Conservation (phyloP, 2,797 vertebrate genomes). For the Columba guinea region DNA sequence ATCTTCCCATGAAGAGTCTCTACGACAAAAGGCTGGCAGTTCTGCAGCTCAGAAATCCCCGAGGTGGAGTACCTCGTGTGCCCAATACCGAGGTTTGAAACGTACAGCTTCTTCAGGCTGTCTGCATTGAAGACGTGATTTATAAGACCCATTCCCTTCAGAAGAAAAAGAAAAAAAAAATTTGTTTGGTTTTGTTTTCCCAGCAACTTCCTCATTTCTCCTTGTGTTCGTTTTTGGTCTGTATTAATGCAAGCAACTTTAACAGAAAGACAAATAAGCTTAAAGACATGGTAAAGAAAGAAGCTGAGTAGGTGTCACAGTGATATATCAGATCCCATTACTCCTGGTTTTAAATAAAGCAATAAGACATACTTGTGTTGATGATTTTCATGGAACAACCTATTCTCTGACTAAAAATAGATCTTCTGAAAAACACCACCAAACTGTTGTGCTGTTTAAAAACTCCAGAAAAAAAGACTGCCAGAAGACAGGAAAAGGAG, state of each 20-base stretch:
- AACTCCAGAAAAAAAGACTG: neutral
- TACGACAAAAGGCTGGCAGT: constrained; percentile 98
- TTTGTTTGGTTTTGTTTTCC: neutral
- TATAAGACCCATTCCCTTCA: constrained; percentile 96
- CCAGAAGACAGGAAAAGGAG: neutral
- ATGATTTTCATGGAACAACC: neutral
- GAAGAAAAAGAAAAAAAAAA: constrained; percentile 6
- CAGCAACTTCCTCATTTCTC: neutral
- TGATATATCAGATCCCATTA: neutral
- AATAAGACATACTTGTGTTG: neutral
- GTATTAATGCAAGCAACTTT: neutral
- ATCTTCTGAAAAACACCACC: neutral
- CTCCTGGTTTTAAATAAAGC: neutral
- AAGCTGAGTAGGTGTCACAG: neutral
- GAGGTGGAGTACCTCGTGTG: constrained; percentile 97
- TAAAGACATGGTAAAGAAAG: neutral
- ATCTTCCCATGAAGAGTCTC: constrained; percentile 97
- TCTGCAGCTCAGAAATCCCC: constrained; percentile 93
- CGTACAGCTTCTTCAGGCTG: constrained; percentile 89
- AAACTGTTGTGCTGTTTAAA: neutral
- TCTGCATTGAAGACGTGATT: constrained; percentile 90
- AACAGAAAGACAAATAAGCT: neutral
- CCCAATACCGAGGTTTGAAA: constrained; percentile 94
- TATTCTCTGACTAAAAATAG: neutral
- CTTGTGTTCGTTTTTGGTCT: neutral